Evolutionary conservation across 2,888 invertebrate genomes (phyloP).

Genomic region (Microctonus hyperodae): DNA sequence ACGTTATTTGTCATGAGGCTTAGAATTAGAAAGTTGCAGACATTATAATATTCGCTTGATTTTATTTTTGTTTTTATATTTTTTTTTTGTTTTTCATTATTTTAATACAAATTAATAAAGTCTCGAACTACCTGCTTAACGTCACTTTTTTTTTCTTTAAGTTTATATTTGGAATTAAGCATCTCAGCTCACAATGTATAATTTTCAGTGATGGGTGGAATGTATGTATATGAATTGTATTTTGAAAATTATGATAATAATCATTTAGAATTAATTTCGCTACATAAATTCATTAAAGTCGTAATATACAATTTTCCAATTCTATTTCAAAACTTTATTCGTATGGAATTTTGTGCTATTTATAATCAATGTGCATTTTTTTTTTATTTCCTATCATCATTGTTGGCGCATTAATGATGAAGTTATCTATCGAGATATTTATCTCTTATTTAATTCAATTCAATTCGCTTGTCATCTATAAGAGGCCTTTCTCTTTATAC

Average conservation of each 20-base stretch:
- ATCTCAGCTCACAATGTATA: slow-evolving; percentile 42
- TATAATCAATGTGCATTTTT: slow-evolving; percentile 61
- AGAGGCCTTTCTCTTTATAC: slow-evolving; percentile 12
- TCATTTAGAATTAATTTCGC: slow-evolving; percentile 44
- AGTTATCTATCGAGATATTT: slow-evolving; percentile 50
- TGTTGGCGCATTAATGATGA: slow-evolving; percentile 48
- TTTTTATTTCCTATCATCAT: slow-evolving; percentile 51
- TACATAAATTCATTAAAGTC: slow-evolving; percentile 48
- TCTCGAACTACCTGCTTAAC: slow-evolving; percentile 39
- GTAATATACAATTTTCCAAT: slow-evolving; percentile 54
- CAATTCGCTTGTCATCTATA: slow-evolving; percentile 38
- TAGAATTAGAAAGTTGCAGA: slow-evolving; percentile 45
- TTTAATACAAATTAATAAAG: slow-evolving; percentile 49
- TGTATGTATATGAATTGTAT: slow-evolving; percentile 38
- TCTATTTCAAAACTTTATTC: slow-evolving; percentile 45
- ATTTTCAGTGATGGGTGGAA: slow-evolving; percentile 32
- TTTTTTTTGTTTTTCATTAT: slow-evolving; percentile 30
- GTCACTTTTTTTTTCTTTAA: neutral
- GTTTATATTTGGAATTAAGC: slow-evolving; percentile 21
- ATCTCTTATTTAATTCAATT: slow-evolving; percentile 5
- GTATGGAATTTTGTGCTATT: slow-evolving; percentile 60
- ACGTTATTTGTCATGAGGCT: slow-evolving; percentile 48
- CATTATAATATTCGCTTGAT: slow-evolving; percentile 38
- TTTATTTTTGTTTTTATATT: slow-evolving; percentile 22
- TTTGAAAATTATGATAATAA: slow-evolving; percentile 35